phyloP scores from a whole-genome alignment of 2,797 vertebrate genomes.

The Melanotaenia trifasciata region DNA sequence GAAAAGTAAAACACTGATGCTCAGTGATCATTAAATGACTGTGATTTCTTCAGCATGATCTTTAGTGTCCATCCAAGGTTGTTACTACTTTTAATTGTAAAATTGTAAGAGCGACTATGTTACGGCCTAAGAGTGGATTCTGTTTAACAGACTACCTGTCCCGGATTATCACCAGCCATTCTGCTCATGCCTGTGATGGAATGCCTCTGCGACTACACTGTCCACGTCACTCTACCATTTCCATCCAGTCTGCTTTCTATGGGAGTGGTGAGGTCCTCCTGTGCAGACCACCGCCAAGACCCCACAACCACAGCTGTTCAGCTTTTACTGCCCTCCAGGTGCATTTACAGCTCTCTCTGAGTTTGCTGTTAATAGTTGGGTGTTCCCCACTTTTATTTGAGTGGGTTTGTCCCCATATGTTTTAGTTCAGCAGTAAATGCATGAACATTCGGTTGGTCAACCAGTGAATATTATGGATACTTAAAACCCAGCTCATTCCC shows the following conservation, averaged over 20 bases:
- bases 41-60: not conserved
- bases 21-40: not conserved
- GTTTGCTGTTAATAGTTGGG: not conserved
- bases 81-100: not conserved
- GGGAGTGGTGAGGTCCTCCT: constrained; percentile 75
- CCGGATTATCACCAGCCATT: constrained; percentile 94
- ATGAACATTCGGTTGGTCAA: not conserved
- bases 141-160: constrained; percentile 89
- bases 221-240: constrained; percentile 94
- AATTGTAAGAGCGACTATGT: not conserved
- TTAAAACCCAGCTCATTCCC: not conserved
- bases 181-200: constrained; percentile 91
- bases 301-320: constrained; percentile 82
- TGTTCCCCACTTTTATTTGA: not conserved
- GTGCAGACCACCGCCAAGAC: constrained; percentile 63
- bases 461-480: not conserved
- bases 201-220: constrained; percentile 90
- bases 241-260: constrained; percentile 92
- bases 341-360: constrained; percentile 41
- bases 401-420: not conserved
- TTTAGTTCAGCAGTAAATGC: not conserved
- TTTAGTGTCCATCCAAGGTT: not conserved
- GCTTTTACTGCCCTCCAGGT: constrained; percentile 93
- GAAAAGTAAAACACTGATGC: not conserved
- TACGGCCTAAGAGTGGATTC: not conserved